Conservation (phyloP, 2,113 vertebrate species). For the Thomomys bottae region DNA sequence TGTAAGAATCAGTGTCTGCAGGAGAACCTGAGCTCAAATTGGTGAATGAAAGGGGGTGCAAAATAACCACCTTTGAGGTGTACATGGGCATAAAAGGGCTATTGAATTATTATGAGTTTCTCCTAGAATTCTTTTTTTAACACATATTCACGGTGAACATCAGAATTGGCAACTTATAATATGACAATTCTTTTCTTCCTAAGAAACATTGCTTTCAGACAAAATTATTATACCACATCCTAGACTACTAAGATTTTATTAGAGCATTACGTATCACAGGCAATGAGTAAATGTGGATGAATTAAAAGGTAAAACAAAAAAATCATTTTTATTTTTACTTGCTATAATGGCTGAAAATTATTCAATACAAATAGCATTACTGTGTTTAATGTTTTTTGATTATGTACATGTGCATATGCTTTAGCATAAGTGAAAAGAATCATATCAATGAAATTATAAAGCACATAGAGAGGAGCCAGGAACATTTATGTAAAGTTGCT, state of each 20-base stretch:
- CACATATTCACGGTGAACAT: background rate
- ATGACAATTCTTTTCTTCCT: background rate
- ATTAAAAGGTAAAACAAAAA: no score
- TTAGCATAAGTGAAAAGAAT: no score
- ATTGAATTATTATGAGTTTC: background rate
- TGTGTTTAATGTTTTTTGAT: no score
- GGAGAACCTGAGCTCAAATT: background rate
- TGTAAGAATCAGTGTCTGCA: background rate
- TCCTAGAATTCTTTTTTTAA: background rate
- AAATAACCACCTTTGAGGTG: background rate
- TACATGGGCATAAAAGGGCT: fast-evolving
- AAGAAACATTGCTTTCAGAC: background rate
- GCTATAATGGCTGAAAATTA: no score
- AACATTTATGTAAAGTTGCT: no score
- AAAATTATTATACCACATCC: background rate
- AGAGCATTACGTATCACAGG: background rate
- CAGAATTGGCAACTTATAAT: no score
- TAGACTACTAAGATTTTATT: background rate
- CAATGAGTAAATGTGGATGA: no score
- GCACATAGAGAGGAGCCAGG: no score
- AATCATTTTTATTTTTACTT: no score
- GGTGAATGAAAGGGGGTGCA: background rate
- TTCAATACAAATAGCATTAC: no score
- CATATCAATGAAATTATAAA: no score
- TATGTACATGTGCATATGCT: no score